These are phyloP conservation scores for Mimas tiliae DNA, from an alignment of 2,888 invertebrate species.

Conservation along the genomic window DNA sequence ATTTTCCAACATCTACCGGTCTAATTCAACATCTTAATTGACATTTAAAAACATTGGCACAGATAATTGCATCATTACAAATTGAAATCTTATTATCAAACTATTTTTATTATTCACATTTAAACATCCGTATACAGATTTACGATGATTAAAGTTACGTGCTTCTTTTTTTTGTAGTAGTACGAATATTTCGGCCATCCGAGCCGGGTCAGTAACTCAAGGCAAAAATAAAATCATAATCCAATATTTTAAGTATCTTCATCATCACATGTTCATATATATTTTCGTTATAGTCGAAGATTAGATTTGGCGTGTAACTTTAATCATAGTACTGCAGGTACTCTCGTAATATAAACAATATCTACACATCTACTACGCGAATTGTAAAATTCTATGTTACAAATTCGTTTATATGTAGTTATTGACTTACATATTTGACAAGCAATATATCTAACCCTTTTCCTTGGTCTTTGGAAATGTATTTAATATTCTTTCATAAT, in stretches of 20 bases:
- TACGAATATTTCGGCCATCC: no score
- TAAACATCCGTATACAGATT: not conserved
- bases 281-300: no score
- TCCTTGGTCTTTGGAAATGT: no score
- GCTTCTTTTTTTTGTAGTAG: no score
- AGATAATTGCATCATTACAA: conserved; percentile 17
- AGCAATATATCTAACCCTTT: not conserved
- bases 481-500: no score
- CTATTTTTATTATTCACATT: conserved; percentile 6
- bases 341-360: conserved; percentile 17
- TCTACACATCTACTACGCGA: conserved; percentile 17
- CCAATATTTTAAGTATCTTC: no score
- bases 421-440: not conserved
- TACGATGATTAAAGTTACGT: not conserved
- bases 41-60: conserved; percentile 26
- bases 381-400: conserved; percentile 4
- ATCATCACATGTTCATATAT: no score
- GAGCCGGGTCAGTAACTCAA: no score
- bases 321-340: no score
- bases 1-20: conserved; percentile 14
- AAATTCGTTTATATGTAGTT: conserved; percentile 2
- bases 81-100: not conserved
- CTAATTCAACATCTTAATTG: conserved; percentile 23
- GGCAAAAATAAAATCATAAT: no score
- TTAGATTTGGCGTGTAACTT: no score